These are phyloP conservation scores for Pseudotriccus pelzelni DNA, from an alignment of 2,797 vertebrate genomes.

Conservation along the genomic window DNA sequence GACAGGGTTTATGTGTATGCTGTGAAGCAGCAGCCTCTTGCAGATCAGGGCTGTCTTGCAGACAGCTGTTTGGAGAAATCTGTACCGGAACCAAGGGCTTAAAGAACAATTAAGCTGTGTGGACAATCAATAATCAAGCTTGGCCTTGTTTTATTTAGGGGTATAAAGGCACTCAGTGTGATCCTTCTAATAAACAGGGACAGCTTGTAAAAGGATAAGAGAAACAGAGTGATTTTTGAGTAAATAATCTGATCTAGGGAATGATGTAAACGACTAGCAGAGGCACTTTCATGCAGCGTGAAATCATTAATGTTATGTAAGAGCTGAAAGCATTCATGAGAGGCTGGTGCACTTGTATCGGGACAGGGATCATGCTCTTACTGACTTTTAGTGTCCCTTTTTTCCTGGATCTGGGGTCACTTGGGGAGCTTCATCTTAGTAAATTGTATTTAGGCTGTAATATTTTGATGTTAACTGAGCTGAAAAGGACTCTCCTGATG, in stretches of 20 bases:
- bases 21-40: neutral
- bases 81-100: neutral
- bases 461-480: neutral
- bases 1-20: accelerated
- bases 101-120: neutral
- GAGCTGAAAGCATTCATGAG: neutral
- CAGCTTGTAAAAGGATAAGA: constrained; percentile 63
- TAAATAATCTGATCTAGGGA: constrained; percentile 47
- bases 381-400: neutral
- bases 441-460: neutral
- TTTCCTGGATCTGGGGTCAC: neutral
- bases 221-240: constrained; percentile 43
- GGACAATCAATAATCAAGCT: constrained; percentile 18
- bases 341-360: neutral
- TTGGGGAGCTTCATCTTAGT: neutral
- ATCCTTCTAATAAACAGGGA: constrained; percentile 29
- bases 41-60: neutral
- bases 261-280: constrained; percentile 5
- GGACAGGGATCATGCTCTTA: neutral
- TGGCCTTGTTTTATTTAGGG: constrained; percentile 29
- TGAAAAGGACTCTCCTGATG: neutral
- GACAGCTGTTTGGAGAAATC: neutral
- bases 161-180: constrained; percentile 8
- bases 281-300: neutral
- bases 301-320: constrained; percentile 54